Evolutionary conservation across 2,797 vertebrate genomes (phyloP), one percentile per base, ranked within the genome.

Genomic region (Myoxocephalus aenaeus): DNA sequence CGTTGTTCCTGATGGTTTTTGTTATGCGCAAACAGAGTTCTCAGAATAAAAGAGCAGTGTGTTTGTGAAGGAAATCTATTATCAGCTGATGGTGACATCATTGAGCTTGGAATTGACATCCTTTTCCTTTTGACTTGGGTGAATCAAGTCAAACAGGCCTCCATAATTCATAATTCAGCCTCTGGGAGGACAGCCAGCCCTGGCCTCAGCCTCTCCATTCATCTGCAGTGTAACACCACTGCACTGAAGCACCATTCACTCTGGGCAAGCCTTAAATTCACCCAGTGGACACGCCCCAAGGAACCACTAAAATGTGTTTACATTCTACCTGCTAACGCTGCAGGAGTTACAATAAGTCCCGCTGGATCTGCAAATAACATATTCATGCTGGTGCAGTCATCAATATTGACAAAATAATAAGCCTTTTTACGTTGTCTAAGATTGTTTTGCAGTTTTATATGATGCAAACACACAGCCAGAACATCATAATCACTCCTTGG

Each of bases 151-250:
- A 80, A 89, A 80, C 70, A 29, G 75, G 76, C 53, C 78, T 93
- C 82, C 83, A 89, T 91, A 90, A 92, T 93, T 93, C 80, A 92
- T 93, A 72, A 71, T 74, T 88, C 67, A 87, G 76, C 86, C 85
- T 90, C 85, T 82, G 79, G 91, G 88, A 92, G 90, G 83, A 84
- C 84, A 85, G 87, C 83, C 91, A 92, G 81, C 7, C 0, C 59
- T 56, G 63, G 70, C 85, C 66, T 66, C 72, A 67, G 66, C 71
- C 79, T 86, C 79, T 87, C 29, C 86, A 89, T 89, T 90, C 86
- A 89, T 63, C 80, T 84, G 75, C 71, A 76, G 44, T 29, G 75
- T 81, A 68, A 59, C 57, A 66, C 57, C 5, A 10, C 76, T 70
- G 51, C 57, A 63, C 76, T 54, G 48, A 79, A 81, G 77, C 59